Base-by-base conservation (phyloP, 2,888 invertebrate species). In the Nomada lathburiana region DNA sequence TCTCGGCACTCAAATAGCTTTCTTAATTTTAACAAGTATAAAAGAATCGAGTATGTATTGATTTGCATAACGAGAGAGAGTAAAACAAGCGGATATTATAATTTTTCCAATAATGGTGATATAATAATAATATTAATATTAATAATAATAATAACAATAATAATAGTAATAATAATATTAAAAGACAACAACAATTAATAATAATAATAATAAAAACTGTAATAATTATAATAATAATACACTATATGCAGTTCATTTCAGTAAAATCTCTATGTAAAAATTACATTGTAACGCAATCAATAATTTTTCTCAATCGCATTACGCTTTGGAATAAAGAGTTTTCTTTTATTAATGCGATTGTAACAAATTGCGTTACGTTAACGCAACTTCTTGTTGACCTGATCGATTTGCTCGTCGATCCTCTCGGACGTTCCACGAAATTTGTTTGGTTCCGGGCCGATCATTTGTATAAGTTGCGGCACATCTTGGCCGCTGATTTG, bases 391-490 rank as follows among this genome's bases (percentile, higher is more conserved):
- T 95, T 95, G 94, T 96, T 95, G 87, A 98, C 96, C 89, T 96
- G 95, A 86, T 97, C 97, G 88, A 98, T 97, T 88, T 98, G 95
- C 89, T 96, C 96, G 94, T 98, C 98, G 81, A 98, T 95, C 88
- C 98, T 96, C 88, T 96, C 95, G 81, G 98, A 98, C 79, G 96
- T 95, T 57, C 98, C 98, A 91, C 96, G 96, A 94, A 98, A 98
- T 91, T 96, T 96, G 90, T 95, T 95, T 63, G 98, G 98, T 94
- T 97, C 96, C 13, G 98, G 98, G 29, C 98, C 98, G 91, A 98
- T 97, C 97, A 98, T 97, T 93, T 98, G 97, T 85, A 98, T 96
- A 82, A 98, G 95, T 93, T 97, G 97, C 55, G 98, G 98, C 87
- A 98, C 98, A 94, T 98, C 98, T 85, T 96, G 96, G 11, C 95